phyloP scores from a whole-genome alignment of 92 coral and sea anemone species.

The Plumapathes pennacea region DNA sequence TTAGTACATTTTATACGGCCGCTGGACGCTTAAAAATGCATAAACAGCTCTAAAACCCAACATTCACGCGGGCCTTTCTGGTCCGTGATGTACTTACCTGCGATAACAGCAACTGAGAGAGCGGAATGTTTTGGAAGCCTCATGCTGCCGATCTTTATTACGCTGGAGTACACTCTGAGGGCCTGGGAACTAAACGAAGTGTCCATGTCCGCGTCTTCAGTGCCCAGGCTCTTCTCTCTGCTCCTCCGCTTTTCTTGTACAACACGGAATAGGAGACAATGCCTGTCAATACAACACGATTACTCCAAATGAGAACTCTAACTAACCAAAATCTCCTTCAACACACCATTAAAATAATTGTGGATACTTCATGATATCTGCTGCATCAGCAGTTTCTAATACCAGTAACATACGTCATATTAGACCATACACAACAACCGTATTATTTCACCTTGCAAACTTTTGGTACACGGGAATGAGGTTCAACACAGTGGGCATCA shows the following conservation, averaged over 20 bases:
- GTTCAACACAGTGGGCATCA: slow-evolving; percentile 62
- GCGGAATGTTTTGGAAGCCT: slow-evolving; percentile 81
- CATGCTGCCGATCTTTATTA: slow-evolving; percentile 83
- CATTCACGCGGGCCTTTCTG: not conserved
- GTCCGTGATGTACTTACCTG: slow-evolving; percentile 57
- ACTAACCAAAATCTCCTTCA: too few species aligned
- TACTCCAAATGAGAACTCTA: too few species aligned
- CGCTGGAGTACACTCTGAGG: slow-evolving; percentile 73
- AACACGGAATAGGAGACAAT: slow-evolving; percentile 65
- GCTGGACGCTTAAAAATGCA: too few species aligned
- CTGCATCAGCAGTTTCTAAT: too few species aligned
- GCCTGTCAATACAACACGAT: too few species aligned
- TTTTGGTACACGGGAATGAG: slow-evolving; percentile 80
- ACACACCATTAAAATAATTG: too few species aligned
- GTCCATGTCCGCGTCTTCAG: slow-evolving; percentile 36
- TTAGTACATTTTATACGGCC: too few species aligned
- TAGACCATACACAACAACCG: not conserved
- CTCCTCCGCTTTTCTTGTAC: slow-evolving; percentile 48
- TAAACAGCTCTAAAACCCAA: too few species aligned
- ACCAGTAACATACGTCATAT: too few species aligned
- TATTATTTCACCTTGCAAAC: slow-evolving; percentile 67
- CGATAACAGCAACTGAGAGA: slow-evolving; percentile 69
- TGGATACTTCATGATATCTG: too few species aligned
- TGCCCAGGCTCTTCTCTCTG: too few species aligned
- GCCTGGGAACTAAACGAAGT: slow-evolving; percentile 45